Evolutionary conservation across 2,888 invertebrate genomes (phyloP).

Genomic region (Drosophila quinaria): DNA sequence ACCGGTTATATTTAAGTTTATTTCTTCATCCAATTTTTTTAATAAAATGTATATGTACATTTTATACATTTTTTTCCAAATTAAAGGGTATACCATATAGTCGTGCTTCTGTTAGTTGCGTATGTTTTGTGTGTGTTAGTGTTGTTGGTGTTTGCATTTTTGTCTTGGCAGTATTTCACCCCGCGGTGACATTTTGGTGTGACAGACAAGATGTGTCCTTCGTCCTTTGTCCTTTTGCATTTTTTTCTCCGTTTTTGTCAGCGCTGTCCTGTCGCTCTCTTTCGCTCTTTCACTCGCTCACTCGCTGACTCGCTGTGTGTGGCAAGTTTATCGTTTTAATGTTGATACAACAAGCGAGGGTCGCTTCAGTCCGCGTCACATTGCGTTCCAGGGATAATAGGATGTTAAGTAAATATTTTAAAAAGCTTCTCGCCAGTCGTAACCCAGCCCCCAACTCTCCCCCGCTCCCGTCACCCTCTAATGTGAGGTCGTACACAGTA

Average conservation of each 20-base stretch:
- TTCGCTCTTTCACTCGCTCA: neutral
- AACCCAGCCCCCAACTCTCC: neutral
- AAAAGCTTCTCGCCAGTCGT: constrained; percentile 52
- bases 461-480: neutral
- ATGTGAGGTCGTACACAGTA: constrained; percentile 41
- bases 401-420: constrained; percentile 82
- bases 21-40: neutral
- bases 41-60: neutral
- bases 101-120: neutral
- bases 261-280: constrained; percentile 27
- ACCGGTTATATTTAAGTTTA: neutral
- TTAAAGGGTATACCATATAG: constrained; percentile 29
- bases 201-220: constrained; percentile 85
- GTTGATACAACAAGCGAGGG: constrained; percentile 78
- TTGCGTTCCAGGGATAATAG: constrained; percentile 73
- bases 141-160: constrained; percentile 61
- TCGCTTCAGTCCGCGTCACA: constrained; percentile 62
- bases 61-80: neutral
- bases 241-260: constrained; percentile 31
- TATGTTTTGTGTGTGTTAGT: constrained; percentile 25
- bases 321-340: constrained; percentile 81
- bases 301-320: constrained; percentile 23
- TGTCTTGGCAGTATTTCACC: constrained; percentile 80
- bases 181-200: constrained; percentile 84
- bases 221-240: constrained; percentile 68